phyloP scores from a whole-genome alignment of 2,797 vertebrate species.

The Cygnus olor region DNA sequence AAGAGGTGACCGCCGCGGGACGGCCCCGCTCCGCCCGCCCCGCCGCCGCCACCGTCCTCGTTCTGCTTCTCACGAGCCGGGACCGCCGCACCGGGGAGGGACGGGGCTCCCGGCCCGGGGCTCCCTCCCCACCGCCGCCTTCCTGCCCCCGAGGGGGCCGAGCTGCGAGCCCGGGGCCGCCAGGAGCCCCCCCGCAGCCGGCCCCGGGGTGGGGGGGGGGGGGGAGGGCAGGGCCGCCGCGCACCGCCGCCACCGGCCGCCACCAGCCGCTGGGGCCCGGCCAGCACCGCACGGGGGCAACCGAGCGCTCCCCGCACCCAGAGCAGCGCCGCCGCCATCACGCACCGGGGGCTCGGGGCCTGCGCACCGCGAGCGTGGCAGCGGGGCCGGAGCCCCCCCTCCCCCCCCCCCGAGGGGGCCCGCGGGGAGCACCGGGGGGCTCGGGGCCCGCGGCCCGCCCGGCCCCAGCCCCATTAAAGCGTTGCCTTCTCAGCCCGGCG shows the following conservation, averaged over 20 bases:
- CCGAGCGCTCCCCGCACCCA: background rate
- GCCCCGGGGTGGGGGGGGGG: background rate
- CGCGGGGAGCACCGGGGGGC: too few species aligned
- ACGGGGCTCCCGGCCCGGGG: background rate
- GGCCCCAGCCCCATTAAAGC: too few species aligned
- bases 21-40: too few species aligned
- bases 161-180: too few species aligned
- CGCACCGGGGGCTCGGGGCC: background rate
- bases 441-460: too few species aligned
- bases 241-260: background rate
- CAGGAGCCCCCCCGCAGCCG: background rate
- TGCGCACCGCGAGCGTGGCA: too few species aligned
- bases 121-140: background rate
- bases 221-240: background rate
- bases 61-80: background rate
- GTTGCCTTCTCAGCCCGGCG: background rate
- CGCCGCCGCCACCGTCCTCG: background rate
- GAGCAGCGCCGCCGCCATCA: background rate
- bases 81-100: background rate
- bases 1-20: slow-evolving; percentile 69
- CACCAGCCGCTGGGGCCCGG: background rate
- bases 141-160: background rate
- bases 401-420: background rate
- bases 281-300: background rate
- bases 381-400: background rate